Base-by-base conservation (phyloP, 1,140 invertebrate species). In the Drosophila bocki region DNA sequence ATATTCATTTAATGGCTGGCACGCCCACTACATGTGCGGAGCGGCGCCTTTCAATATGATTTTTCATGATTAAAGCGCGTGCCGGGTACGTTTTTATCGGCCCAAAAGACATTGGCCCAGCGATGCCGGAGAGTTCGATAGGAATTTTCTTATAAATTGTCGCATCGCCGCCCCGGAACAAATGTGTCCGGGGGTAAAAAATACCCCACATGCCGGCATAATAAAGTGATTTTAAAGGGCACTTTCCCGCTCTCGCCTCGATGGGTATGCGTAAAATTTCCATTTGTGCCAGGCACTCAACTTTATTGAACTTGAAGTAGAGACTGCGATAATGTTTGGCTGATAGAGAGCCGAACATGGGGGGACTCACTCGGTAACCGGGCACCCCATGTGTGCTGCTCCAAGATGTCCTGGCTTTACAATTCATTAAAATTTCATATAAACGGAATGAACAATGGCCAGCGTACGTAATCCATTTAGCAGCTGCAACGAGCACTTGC, bases 171-270 rank as follows among this genome's bases (percentile, higher is more conserved):
- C 29, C 3, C 13, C 84, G 77, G 42, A 88, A 88, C 84, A 84
- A 87, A 80, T 83, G 83, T 83, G 80, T 88, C 80, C 82, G 39
- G 41, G 39, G 41, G 33, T 13, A 33, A 17, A 61, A 61, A 47
- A 61, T 59, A 57, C 58, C 42, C 33, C 60, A 45, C 84, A 85
- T 68, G 76, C 79, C 80, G 84, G 81, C 88, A 87, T 91, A 91
- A 91, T 91, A 91, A 91, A 91, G 88, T 81, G 79, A 91, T 91
- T 91, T 91, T 90, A 91, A 91, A 91, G 82, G 80, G 80, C 80
- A 84, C 75, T 86, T 87, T 87, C 64, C 70, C 62, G 67, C 79
- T 76, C 82, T 86, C 80, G 67, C 44, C 19, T 59, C 67, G 61
- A 53, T 69, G 58, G 64, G 54, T 51, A 68, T 83, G 75, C 81